Evolutionary conservation across 1,140 invertebrate genomes (phyloP).

Genomic region (Bombus confusus): DNA sequence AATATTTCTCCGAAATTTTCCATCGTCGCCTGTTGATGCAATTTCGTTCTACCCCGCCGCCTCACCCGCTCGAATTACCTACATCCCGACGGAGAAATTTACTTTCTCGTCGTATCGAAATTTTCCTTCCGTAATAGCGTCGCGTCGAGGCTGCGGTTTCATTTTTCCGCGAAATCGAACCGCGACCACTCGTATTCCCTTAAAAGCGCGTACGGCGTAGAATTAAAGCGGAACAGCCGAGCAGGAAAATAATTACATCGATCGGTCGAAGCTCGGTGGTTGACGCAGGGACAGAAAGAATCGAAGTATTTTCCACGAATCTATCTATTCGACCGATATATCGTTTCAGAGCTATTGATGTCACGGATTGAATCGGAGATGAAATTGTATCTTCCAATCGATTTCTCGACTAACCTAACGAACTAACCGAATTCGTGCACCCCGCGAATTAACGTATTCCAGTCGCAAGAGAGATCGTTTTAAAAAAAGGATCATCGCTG

Average conservation of each 20-base stretch:
- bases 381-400: conserved; percentile 28
- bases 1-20: conserved; percentile 24
- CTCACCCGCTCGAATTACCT: too few relatives aligned
- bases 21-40: neutral
- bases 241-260: conserved; percentile 6
- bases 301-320: neutral
- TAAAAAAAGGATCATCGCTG: neutral
- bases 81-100: neutral
- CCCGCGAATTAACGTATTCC: neutral
- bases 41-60: neutral
- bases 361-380: conserved; percentile 10
- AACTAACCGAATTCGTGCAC: neutral
- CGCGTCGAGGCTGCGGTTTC: neutral
- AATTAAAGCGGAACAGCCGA: conserved; percentile 14
- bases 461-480: neutral
- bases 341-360: neutral
- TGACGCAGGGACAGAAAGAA: neutral
- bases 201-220: neutral
- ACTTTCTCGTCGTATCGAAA: neutral
- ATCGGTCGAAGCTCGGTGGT: neutral
- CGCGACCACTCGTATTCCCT: neutral
- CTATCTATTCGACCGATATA: neutral
- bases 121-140: neutral
- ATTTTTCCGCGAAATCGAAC: conserved; percentile 5
- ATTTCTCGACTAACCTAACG: neutral